Conservation (phyloP, 2,888 invertebrate genomes). For the Caenorhabditis drosophilae region DNA sequence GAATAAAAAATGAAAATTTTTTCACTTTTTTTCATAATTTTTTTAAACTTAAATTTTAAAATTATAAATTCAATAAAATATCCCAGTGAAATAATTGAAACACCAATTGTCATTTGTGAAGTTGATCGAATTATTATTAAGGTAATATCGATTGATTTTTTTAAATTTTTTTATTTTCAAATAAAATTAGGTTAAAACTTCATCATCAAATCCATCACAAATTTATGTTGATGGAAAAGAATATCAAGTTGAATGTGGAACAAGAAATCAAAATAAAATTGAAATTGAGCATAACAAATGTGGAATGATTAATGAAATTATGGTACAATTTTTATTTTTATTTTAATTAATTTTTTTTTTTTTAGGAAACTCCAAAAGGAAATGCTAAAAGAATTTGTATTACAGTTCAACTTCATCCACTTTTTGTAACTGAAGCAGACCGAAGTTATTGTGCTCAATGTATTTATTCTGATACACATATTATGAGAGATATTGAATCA, state of each 20-base stretch:
- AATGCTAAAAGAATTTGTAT: constrained; percentile 64
- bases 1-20: too few relatives aligned
- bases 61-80: constrained; percentile 39
- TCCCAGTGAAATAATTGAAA: constrained; percentile 67
- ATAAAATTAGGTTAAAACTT: constrained; percentile 64
- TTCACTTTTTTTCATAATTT: too few relatives aligned
- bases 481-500: constrained; percentile 64
- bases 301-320: constrained; percentile 64
- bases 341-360: neutral
- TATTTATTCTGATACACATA: constrained; percentile 64
- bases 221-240: constrained; percentile 66
- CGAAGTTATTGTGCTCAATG: constrained; percentile 68
- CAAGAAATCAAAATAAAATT: constrained; percentile 62
- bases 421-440: constrained; percentile 68
- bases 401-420: constrained; percentile 66
- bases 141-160: constrained; percentile 26
- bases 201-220: constrained; percentile 65
- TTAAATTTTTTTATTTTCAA: constrained; percentile 33
- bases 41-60: too few relatives aligned
- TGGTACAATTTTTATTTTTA: constrained; percentile 35
- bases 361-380: constrained; percentile 31
- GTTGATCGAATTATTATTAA: constrained; percentile 59
- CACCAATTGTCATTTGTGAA: constrained; percentile 66
- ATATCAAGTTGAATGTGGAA: constrained; percentile 58
- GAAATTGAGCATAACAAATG: constrained; percentile 61